Evolutionary conservation across 2,888 invertebrate species (phyloP), one percentile per base, ranked within the genome.

Genomic region (Lasioglossum oenotherae): DNA sequence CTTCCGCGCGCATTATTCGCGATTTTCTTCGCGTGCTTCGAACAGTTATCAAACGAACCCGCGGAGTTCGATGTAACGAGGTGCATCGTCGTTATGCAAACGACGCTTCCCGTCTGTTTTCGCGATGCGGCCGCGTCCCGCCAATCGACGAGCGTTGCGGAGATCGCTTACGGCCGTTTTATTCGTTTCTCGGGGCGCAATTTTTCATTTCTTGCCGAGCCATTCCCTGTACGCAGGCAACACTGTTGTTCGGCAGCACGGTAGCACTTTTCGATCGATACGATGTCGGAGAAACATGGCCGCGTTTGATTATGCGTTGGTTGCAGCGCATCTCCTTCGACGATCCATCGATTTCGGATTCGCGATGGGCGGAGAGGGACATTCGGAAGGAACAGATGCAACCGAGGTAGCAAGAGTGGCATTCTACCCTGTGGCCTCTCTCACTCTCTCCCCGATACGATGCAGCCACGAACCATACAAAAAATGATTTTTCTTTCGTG

Each of bases 261-360:
- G 74, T 74, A 71, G 78, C 77, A 80, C 72, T 87, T 77, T 80
- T 74, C 85, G 87, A 88, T 87, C 89, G 85, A 89, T 84, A 80
- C 84, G n/a, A 85, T 38, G 85, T 81, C 87, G 85, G 81, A 23
- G 69, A 85, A 88, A 81, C 87, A 89, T 87, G 89, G 89, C 87
- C 69, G 82, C 87, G 46, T 74, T 87, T 80, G 77, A 79, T 81
- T 80, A 74, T 71, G 77, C 57, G 64, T 64, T 67, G 31, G 69
- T 83, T 53, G 74, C 53, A 31, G 44, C 46, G 71, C 71, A 71
- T 78, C 53, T 53, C 19, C 49, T 69, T 23, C 41, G 53, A 12
- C 69, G 57, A 16, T 38, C n/a, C 71, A 41, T 41, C 71, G 71
- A 71, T 71, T 71, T 71, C 41, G 71, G 23, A n/a, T 27, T 67